phyloP scores from a whole-genome alignment of 30 jellyfish, hydroid and myxozoan genomes.

The Mastigias papua region DNA sequence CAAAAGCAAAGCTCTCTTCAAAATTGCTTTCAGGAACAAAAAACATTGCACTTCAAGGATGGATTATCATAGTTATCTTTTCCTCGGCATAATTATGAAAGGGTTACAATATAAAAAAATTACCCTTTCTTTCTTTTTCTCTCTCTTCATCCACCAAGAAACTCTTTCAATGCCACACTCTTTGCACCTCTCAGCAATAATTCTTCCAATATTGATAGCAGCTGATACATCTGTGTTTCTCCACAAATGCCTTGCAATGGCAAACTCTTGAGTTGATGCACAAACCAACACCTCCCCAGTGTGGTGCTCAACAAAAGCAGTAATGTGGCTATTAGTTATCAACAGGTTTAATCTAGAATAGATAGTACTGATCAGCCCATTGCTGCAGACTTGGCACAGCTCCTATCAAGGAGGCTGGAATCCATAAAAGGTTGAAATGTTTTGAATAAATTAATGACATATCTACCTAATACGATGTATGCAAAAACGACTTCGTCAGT shows the following conservation, averaged over 20 bases:
- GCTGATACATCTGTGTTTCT: conserved; percentile 88
- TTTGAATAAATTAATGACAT: no score
- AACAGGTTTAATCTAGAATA: conserved; percentile 66
- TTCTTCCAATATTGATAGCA: conserved; percentile 81
- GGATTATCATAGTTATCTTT: no score
- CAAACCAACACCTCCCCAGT: conserved; percentile 81
- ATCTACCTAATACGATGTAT: no score
- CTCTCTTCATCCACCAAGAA: conserved; percentile 72
- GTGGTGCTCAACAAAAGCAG: conserved; percentile 84
- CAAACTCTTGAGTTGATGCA: conserved; percentile 90
- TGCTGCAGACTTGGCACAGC: no score
- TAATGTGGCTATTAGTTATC: conserved; percentile 78
- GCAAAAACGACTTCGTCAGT: no score
- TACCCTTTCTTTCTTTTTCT: conserved; percentile 66
- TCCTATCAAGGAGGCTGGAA: no score
- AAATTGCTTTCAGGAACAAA: no score
- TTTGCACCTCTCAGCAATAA: conserved; percentile 79
- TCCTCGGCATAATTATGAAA: no score
- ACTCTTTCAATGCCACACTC: conserved; percentile 87
- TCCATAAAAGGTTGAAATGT: no score
- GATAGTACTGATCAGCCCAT: background rate
- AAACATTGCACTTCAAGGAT: no score
- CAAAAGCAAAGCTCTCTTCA: no score
- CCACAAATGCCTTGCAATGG: conserved; percentile 80
- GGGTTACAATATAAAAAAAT: no score